Evolutionary conservation across 2,113 vertebrate species (phyloP), one percentile per base, ranked within the genome.

Genomic region (Trogon melanurus): DNA sequence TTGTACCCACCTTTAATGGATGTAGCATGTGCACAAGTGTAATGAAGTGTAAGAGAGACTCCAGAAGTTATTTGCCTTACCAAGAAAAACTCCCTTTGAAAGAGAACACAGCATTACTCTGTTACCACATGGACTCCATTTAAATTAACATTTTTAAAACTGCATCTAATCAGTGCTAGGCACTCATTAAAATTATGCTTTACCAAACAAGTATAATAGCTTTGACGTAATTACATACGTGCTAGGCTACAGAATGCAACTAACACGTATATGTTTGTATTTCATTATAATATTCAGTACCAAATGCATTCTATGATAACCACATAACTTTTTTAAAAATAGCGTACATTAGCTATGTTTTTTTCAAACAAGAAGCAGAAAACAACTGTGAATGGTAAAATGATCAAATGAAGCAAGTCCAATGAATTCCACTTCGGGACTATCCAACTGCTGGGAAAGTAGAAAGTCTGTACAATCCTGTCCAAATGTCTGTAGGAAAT

Each of bases 341-440:
- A 75, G 44, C 4, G 1, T 16, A 27, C 29, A 65, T 81, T 84
- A 91, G 34, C 79, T 45, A 74, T 0, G 13, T 50, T 61, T 71
- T 71, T 92, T 50, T 82, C 79, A 93, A 92, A 88, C 34, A 89
- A 85, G 53, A 65, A 91, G 56, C 38, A 96, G 65, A 71, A 92
- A 72, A 56, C 53, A 91, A 92, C 76, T 30, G 41, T 47, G 78
- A 92, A 50, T 66, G 81, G 73, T 61, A 93, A 94, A 91, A 94
- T 32, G 57, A 93, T 67, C 85, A 91, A 84, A 75, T 62, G 45
- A 81, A 91, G 57, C 88, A 95, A 83, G 38, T 81, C 69, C 4
- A 11, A 30, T 30, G 12, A 64, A 71, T 85, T 90, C 65, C 72
- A 80, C 50, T 38, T 13, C 3, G 9, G 79, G 85, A 91, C n/a